Percentiles rank a stretch among this genome's conserved stretches.
Conservation (phyloP, 37 sponge, comb jelly and placozoan genomes). For the Mnemiopsis leidyi region DNA sequence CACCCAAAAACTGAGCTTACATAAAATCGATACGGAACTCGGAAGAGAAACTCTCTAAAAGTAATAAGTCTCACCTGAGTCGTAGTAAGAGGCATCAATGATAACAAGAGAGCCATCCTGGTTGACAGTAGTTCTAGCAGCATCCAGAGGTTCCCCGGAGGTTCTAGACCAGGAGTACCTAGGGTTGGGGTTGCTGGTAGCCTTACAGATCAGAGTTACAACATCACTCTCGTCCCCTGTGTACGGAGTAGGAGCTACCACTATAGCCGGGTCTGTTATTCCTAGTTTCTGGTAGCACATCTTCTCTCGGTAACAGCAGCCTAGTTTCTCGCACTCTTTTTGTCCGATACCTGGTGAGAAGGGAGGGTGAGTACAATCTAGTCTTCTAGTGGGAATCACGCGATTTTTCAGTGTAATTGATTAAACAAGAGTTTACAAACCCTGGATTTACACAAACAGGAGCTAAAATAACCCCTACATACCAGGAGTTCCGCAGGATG, state of each 20-base stretch:
- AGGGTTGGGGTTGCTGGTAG: slow-evolving; percentile 46
- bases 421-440: no score
- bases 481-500: neutral
- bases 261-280: neutral
- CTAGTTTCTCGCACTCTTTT: neutral
- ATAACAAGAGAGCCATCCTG: neutral
- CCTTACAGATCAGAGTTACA: neutral
- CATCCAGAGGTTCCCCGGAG: neutral
- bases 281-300: slow-evolving; percentile 1
- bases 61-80: slow-evolving; percentile 4
- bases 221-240: slow-evolving; percentile 27
- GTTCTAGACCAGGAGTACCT: neutral
- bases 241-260: neutral
- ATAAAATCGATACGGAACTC: no score
- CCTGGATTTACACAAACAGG: no score
- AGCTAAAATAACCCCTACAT: no score
- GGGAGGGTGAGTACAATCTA: no score
- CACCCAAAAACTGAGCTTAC: no score
- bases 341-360: neutral
- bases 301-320: neutral
- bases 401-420: no score
- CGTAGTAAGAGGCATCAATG: neutral
- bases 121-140: neutral
- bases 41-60: no score
- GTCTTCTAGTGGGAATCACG: no score